A percentile compares a stretch with the other conserved stretches of the same genome.
Evolutionary conservation across 1,140 invertebrate genomes (phyloP).

Genomic region (Sweltsa coloradensis): DNA sequence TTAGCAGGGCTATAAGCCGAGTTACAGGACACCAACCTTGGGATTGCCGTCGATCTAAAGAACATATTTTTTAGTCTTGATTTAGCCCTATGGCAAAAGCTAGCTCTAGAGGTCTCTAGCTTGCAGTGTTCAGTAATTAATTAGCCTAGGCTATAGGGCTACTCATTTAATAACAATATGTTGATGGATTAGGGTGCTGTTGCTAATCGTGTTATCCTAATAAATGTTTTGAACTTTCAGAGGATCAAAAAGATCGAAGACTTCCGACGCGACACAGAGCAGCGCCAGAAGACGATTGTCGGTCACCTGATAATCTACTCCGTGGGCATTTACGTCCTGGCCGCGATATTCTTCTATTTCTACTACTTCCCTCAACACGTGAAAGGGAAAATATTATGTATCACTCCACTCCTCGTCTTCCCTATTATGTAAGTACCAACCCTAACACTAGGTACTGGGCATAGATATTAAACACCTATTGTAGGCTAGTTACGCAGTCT

Average conservation of each 20-base stretch:
- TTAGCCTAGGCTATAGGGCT: too few relatives aligned
- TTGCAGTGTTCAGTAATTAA: too few relatives aligned
- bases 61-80: too few relatives aligned
- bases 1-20: too few relatives aligned
- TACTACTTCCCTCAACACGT: constrained; percentile 57
- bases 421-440: constrained; percentile 66
- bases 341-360: constrained; percentile 63
- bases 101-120: too few relatives aligned
- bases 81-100: too few relatives aligned
- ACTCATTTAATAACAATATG: too few relatives aligned
- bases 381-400: constrained; percentile 54
- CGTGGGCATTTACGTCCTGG: constrained; percentile 63
- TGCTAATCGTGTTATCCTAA: background rate
- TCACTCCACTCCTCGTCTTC: constrained; percentile 58
- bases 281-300: constrained; percentile 64
- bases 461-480: too few relatives aligned
- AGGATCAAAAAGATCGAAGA: constrained; percentile 70
- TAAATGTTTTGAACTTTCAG: constrained; percentile 27
- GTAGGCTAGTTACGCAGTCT: too few relatives aligned
- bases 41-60: too few relatives aligned
- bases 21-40: too few relatives aligned
- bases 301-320: constrained; percentile 68
- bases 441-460: too few relatives aligned
- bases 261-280: constrained; percentile 64
- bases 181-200: background rate